Evolutionary conservation across 2,113 vertebrate species (phyloP).

Genomic region (Cyprichromis sp.): DNA sequence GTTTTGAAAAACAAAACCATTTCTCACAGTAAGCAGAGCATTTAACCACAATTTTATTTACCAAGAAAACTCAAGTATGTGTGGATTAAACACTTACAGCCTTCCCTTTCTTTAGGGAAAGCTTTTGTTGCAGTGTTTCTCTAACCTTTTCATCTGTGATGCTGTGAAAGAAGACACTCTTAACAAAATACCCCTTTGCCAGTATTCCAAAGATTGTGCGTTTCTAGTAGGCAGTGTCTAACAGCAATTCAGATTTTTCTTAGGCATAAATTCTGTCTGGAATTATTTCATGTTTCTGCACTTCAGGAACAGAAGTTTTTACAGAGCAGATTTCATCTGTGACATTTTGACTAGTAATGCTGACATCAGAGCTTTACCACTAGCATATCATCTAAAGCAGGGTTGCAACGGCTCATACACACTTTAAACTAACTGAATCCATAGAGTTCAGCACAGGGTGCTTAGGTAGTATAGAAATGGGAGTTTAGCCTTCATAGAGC

Average conservation of each 20-base stretch:
- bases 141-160: background rate
- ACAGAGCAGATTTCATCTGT: background rate
- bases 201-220: background rate
- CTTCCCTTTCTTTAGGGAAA: background rate
- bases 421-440: background rate
- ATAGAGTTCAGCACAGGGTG: background rate
- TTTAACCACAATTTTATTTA: background rate
- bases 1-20: background rate
- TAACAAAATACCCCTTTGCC: background rate
- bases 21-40: background rate
- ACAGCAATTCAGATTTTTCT: background rate
- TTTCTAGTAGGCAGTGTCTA: background rate
- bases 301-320: background rate
- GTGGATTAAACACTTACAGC: background rate
- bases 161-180: background rate
- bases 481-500: background rate
- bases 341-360: background rate
- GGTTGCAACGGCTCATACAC: background rate
- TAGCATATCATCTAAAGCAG: background rate
- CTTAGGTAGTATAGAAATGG: background rate
- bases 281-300: background rate
- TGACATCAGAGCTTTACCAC: background rate
- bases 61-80: background rate
- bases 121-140: background rate
- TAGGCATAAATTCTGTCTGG: background rate